Conservation (phyloP, 2,797 vertebrate genomes). For the Dendrocincla fuliginosa region DNA sequence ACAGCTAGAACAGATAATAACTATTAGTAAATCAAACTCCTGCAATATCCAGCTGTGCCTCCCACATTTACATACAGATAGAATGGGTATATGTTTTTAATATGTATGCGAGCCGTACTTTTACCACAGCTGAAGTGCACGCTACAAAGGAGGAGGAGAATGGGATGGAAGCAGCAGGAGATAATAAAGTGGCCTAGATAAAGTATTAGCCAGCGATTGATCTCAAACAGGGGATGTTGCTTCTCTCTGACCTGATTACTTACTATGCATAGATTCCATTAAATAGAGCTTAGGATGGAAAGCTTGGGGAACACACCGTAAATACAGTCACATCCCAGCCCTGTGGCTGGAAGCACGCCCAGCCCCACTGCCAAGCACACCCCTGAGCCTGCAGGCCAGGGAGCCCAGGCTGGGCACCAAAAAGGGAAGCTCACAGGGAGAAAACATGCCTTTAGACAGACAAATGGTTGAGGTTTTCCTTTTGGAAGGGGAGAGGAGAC, state of each 20-base stretch:
- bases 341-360: no score
- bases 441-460: not conserved
- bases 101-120: conserved; percentile 85
- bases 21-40: conserved; percentile 99
- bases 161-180: conserved; percentile 78
- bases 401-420: accelerated
- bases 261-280: conserved; percentile 85
- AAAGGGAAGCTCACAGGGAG: accelerated
- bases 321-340: conserved; percentile 45
- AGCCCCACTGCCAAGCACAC: no score
- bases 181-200: conserved; percentile 85
- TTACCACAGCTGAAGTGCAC: conserved; percentile 76
- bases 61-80: conserved; percentile 99
- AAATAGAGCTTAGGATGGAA: conserved; percentile 82
- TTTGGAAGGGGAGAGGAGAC: not conserved
- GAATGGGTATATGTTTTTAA: conserved; percentile 98
- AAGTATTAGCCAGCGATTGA: conserved; percentile 84
- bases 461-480: not conserved
- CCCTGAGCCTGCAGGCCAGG: not conserved
- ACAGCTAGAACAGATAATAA: conserved; percentile 98
- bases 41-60: conserved; percentile 97
- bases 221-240: conserved; percentile 79
- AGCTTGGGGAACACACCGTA: conserved; percentile 67
- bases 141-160: conserved; percentile 80
- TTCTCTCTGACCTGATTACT: conserved; percentile 81